Conservation (phyloP, 2,797 vertebrate species). For the Tokudaia tokunoshimensis region DNA sequence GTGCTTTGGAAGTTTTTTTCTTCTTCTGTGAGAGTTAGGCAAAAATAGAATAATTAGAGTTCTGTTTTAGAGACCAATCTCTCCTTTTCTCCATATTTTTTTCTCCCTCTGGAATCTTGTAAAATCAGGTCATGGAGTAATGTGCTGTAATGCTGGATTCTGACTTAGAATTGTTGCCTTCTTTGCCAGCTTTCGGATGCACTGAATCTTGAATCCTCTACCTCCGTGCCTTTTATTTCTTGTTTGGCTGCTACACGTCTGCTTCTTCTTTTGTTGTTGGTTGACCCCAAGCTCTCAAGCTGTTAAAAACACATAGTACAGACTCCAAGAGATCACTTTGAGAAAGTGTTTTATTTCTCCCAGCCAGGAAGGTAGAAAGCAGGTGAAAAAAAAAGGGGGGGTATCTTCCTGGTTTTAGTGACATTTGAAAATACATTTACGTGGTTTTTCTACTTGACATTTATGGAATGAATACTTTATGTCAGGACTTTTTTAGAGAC, state of each 20-base stretch:
- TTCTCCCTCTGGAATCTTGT: background rate
- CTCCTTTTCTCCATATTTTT: background rate
- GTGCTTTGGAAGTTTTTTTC: constrained; percentile 6
- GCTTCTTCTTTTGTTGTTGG: background rate
- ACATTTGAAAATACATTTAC: constrained; percentile 47
- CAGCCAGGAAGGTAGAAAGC: constrained; percentile 5
- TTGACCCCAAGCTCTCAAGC: background rate
- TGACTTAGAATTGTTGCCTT: background rate
- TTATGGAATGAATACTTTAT: constrained; percentile 36
- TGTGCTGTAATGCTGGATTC: background rate
- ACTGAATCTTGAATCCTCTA: background rate
- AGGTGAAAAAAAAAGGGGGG: constrained; percentile 15
- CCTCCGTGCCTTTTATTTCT: background rate
- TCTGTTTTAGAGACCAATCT: constrained; percentile 45
- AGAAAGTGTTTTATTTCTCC: constrained; percentile 34
- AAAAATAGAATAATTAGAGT: constrained; percentile 55
- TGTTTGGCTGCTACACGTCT: background rate
- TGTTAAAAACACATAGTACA: constrained; percentile 42
- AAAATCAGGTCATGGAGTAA: background rate
- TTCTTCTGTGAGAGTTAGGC: background rate
- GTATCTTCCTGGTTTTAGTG: constrained; percentile 31
- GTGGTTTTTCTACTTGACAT: constrained; percentile 16
- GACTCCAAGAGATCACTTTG: background rate
- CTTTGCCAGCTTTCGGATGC: background rate
- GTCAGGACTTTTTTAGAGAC: constrained; percentile 54